These are phyloP conservation scores for Myiozetetes cayanensis DNA, from an alignment of 2,113 vertebrate genomes.

Conservation along the genomic window DNA sequence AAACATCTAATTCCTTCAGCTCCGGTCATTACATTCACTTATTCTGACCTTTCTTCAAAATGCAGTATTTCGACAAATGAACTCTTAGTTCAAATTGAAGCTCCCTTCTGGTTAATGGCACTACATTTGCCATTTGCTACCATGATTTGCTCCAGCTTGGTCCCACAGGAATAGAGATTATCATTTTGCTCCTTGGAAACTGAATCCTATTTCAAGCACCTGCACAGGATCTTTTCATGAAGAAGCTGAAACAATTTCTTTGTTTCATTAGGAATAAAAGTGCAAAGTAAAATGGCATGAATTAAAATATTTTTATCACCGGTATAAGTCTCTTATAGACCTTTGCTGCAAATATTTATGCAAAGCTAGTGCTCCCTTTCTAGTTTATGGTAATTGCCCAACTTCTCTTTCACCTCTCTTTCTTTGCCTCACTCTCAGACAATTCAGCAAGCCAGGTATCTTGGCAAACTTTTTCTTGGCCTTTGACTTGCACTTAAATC, in stretches of 20 bases:
- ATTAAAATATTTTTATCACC: neutral
- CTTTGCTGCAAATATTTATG: neutral
- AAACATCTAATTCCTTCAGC: neutral
- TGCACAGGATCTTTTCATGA: neutral
- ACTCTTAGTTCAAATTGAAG: neutral
- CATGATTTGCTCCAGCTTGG: neutral
- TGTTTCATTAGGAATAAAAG: neutral
- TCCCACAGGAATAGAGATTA: neutral
- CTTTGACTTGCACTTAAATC: neutral
- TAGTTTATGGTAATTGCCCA: neutral
- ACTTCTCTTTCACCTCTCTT: neutral
- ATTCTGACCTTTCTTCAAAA: neutral
- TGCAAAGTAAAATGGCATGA: neutral
- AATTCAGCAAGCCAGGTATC: neutral
- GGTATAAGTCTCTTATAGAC: neutral
- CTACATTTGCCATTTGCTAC: neutral
- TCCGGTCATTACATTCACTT: neutral
- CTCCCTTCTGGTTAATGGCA: neutral
- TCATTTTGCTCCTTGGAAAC: neutral
- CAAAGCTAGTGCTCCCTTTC: accelerated
- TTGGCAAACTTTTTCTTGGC: neutral
- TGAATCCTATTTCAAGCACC: neutral
- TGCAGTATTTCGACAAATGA: neutral
- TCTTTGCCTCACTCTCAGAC: neutral
- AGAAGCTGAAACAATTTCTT: neutral